These are phyloP conservation scores for Zaprionus tsacasi DNA, from an alignment of 1,140 invertebrate genomes.

Conservation along the genomic window DNA sequence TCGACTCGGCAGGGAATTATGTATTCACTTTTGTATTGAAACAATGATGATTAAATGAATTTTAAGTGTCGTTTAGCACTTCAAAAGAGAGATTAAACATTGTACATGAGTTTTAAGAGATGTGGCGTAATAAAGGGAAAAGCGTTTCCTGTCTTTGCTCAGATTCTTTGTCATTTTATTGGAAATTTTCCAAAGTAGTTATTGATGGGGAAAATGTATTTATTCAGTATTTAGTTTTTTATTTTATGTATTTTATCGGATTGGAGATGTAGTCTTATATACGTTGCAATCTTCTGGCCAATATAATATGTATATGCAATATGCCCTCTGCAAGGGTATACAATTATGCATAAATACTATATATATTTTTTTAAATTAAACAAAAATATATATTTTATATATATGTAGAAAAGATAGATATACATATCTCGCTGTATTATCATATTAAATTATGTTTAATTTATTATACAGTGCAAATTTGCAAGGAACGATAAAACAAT, in stretches of 20 bases:
- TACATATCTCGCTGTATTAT: not conserved
- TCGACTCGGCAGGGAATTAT: conserved; percentile 22
- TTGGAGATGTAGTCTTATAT: no score
- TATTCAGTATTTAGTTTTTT: no score
- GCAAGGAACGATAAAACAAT: not conserved
- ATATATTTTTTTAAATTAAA: not conserved
- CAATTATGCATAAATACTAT: not conserved
- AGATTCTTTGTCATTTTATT: not conserved
- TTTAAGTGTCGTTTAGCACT: conserved; percentile 24
- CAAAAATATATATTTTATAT: not conserved
- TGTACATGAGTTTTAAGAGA: not conserved
- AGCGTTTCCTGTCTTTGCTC: not conserved
- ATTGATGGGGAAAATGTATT: no score
- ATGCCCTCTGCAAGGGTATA: not conserved
- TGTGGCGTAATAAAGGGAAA: not conserved
- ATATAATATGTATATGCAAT: not conserved
- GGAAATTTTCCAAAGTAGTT: no score
- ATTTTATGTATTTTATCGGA: no score
- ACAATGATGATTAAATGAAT: conserved; percentile 34
- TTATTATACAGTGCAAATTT: not conserved
- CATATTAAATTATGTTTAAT: not conserved
- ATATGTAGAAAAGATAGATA: not conserved
- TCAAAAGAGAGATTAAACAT: not conserved
- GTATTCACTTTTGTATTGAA: conserved; percentile 18
- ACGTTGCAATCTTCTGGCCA: not conserved